Percentiles rank a stretch among this genome's conserved stretches.
These are phyloP conservation scores for Scopus umbretta DNA, from an alignment of 2,113 vertebrate species.

Conservation along the genomic window DNA sequence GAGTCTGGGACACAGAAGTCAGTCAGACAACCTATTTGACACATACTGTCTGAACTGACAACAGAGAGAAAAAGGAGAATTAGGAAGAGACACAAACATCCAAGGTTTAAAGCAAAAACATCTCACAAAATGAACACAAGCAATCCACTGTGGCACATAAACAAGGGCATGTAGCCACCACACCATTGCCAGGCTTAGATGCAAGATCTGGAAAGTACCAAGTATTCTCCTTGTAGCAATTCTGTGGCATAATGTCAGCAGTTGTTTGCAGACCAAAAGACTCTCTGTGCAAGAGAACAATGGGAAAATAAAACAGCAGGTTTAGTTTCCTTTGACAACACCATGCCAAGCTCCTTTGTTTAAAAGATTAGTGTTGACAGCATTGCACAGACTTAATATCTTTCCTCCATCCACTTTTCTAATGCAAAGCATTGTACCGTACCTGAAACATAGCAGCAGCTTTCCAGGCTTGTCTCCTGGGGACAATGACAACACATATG, in stretches of 20 bases:
- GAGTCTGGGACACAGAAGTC: background rate
- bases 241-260: background rate
- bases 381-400: background rate
- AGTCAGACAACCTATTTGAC: background rate
- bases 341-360: background rate
- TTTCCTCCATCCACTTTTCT: background rate
- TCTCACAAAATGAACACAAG: background rate
- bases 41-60: background rate
- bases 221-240: background rate
- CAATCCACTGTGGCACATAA: background rate
- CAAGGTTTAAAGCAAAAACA: background rate
- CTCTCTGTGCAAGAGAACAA: background rate
- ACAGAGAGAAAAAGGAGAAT: background rate
- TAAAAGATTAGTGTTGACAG: background rate
- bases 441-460: constrained; percentile 21
- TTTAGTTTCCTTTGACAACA: constrained; percentile 12
- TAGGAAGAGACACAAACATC: background rate
- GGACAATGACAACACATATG: constrained; percentile 39
- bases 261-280: background rate
- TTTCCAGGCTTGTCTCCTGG: background rate
- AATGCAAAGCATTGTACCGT: background rate
- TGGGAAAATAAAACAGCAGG: background rate
- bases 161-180: background rate
- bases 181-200: background rate
- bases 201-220: background rate